phyloP scores from a whole-genome alignment of 2,797 vertebrate species.

The Gymnothorax reevesii region DNA sequence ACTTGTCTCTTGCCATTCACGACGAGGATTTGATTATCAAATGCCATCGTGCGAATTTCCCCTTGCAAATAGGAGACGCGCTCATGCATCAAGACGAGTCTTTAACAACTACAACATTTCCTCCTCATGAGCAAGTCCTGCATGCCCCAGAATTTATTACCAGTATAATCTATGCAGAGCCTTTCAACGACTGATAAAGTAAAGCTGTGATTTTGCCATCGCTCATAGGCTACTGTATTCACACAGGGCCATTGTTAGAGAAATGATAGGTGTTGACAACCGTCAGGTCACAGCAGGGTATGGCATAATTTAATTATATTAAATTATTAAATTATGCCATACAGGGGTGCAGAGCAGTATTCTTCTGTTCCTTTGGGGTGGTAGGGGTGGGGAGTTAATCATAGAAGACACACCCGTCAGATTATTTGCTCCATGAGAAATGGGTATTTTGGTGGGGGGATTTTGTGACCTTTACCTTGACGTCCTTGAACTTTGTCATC shows the following conservation, averaged over 20 bases:
- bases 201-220: not conserved
- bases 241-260: not conserved
- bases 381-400: not conserved
- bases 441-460: not conserved
- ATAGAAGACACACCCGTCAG: not conserved
- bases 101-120: constrained; percentile 67
- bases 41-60: constrained; percentile 54
- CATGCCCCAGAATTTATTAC: constrained; percentile 71
- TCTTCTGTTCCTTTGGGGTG: too few species aligned
- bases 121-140: constrained; percentile 50
- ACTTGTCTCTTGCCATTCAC: constrained; percentile 69
- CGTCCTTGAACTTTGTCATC: constrained; percentile 90
- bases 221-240: not conserved
- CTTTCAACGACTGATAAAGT: constrained; percentile 39
- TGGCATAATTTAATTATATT: too few species aligned
- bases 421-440: not conserved
- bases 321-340: too few species aligned
- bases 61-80: constrained; percentile 48
- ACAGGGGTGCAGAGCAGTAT: too few species aligned
- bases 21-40: constrained; percentile 56
- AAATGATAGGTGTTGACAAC: too few species aligned
- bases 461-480: constrained; percentile 77
- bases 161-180: constrained; percentile 50
- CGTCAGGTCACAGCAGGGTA: too few species aligned
- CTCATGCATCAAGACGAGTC: constrained; percentile 68